Evolutionary conservation across 2,113 vertebrate genomes (phyloP).

Genomic region (Odocoileus virginianus): DNA sequence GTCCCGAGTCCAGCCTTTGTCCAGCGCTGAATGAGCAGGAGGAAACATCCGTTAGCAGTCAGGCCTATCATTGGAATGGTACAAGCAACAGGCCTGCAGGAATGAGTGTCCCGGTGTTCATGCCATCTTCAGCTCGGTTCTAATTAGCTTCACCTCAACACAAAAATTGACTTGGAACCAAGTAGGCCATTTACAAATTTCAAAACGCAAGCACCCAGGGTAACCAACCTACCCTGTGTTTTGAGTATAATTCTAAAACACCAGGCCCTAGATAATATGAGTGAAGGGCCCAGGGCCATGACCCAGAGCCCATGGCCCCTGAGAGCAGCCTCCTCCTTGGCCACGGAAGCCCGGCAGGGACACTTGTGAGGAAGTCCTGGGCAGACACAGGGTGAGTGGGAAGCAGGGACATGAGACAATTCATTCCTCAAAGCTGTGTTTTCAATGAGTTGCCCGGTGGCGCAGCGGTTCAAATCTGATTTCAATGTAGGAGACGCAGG

Average conservation of each 20-base stretch:
- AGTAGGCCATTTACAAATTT: not conserved
- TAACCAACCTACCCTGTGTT: not conserved
- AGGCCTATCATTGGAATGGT: not conserved
- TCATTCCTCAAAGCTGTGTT: not conserved
- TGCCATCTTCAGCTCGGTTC: not conserved
- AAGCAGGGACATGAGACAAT: not conserved
- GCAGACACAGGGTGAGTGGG: no score
- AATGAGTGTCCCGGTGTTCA: not conserved
- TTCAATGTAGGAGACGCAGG: not conserved
- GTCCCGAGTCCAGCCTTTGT: not conserved
- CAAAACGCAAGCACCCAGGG: not conserved
- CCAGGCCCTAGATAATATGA: not conserved
- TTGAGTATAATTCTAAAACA: not conserved
- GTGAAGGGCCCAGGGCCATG: not conserved
- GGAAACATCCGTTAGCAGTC: not conserved
- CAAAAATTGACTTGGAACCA: not conserved
- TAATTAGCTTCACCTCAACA: not conserved
- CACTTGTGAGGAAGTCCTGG: not conserved
- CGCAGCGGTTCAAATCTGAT: not conserved
- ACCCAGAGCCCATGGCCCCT: not conserved
- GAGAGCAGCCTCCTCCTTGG: not conserved
- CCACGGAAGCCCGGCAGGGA: not conserved
- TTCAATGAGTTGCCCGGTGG: not conserved
- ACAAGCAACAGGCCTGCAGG: not conserved
- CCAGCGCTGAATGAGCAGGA: not conserved